Evolutionary conservation across 2,888 invertebrate species (phyloP), one percentile per base, ranked within the genome.

Genomic region (Scelioninae gen. 2): DNA sequence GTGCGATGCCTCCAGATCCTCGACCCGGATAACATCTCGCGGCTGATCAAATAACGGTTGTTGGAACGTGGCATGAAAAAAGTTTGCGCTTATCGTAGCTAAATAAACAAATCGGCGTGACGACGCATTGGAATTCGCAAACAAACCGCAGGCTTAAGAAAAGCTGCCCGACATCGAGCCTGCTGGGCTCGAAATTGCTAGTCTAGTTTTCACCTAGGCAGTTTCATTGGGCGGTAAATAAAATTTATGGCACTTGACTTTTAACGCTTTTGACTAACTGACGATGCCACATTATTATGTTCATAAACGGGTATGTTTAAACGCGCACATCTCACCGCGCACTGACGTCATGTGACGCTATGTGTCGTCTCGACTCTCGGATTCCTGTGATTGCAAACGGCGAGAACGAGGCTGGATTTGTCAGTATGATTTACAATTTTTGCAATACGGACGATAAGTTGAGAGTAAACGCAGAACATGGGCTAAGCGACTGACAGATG

Each of bases 51-150:
- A 28, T 25, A 35, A 43, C 10, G 16, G 25, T 52, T 7, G 22
- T 3, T 41, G 2, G 31, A 45, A 25, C 5, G 35, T 5, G 31
- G 11, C 28, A 5, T 3, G 46, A 55, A 37, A 64, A 46, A 31
- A n/a, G n/a, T n/a, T n/a, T 2, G 16, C n/a, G 45, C 64, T 64
- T 64, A 55, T 55, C 46, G 10, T 16, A 37, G 55, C 46, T 55
- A 55, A 46, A 55, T 37, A 33, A 55, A 55, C 11, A 64, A 28
- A 50, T 4, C 35, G 25, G 22, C 25, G 11, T n/a, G 19, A n/a
- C 41, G 50, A 31, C 9, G 19, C 61, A 61, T 61, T 13, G 31
- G 19, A 31, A 33, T 41, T 15, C 18, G n/a, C 31, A 2, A 2
- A 5, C 37, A n/a, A 3, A 48, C 16, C 15, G 37, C 9, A 28